Conservation (phyloP, 92 coral and sea anemone species). For the Porites rus region DNA sequence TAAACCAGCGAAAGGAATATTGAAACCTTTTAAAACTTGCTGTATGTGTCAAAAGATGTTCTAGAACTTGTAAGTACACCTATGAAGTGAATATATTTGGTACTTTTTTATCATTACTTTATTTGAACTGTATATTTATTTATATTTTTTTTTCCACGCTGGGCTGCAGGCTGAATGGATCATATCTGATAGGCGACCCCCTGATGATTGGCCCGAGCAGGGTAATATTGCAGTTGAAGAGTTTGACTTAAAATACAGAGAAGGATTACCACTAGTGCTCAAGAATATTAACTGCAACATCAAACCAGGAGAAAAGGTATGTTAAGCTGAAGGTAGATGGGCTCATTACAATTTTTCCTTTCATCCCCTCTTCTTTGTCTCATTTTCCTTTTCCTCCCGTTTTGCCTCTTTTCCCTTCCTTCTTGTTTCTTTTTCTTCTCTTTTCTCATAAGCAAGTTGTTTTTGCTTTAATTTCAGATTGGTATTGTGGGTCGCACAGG, state of each 20-base stretch:
- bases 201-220: constrained; percentile 85
- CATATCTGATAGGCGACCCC: constrained; percentile 85
- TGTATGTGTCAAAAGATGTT: no score
- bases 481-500: constrained; percentile 99
- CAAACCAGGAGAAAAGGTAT: constrained; percentile 85
- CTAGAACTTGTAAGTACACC: no score
- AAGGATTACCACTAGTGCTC: constrained; percentile 85
- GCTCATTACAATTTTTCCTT: not conserved
- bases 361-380: not conserved
- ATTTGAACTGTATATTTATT: not conserved
- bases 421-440: no score
- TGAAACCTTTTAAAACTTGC: no score
- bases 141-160: not conserved
- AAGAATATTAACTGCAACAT: constrained; percentile 78
- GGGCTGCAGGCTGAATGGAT: constrained; percentile 82
- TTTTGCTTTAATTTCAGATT: constrained; percentile 51
- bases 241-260: constrained; percentile 88
- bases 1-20: no score
- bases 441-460: no score
- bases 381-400: not conserved
- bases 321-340: not conserved
- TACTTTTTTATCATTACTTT: not conserved
- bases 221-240: constrained; percentile 79
- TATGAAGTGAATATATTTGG: not conserved
- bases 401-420: not conserved